Conservation (phyloP, 2,888 invertebrate genomes). For the Microctonus hyperodae region DNA sequence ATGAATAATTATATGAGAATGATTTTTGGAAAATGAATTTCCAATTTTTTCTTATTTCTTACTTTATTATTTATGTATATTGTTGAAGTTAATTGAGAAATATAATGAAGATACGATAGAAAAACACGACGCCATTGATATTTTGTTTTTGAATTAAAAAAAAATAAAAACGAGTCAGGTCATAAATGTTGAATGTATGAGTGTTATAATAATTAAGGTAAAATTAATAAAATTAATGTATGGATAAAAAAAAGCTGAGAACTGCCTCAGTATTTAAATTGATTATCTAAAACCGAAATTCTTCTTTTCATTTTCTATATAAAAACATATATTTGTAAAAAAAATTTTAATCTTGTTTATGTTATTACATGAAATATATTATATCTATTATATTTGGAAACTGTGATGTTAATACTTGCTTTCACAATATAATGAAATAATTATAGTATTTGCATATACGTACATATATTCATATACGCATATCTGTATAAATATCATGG, state of each 20-base stretch:
- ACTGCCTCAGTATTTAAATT: conserved; percentile 17
- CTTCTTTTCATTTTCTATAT: conserved; percentile 21
- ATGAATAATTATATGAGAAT: no score
- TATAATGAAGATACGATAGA: background rate
- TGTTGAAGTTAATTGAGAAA: background rate
- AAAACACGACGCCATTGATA: background rate
- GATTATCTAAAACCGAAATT: conserved; percentile 20
- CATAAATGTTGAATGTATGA: no score
- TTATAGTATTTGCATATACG: background rate
- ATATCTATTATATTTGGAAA: conserved; percentile 48
- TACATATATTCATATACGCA: no score
- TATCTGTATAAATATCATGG: background rate
- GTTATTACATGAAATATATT: conserved; percentile 55
- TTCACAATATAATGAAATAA: no score
- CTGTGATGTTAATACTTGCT: background rate
- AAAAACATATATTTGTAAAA: conserved; percentile 25
- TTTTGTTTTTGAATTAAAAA: background rate
- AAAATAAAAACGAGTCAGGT: no score
- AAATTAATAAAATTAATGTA: no score
- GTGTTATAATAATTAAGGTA: background rate
- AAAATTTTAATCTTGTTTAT: conserved; percentile 48
- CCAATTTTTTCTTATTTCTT: no score
- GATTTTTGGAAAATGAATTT: no score
- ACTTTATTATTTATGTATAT: background rate
- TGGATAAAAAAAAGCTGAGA: no score